Evolutionary conservation across 2,113 vertebrate species (phyloP).

Genomic region (Seriola quinqueradiata): DNA sequence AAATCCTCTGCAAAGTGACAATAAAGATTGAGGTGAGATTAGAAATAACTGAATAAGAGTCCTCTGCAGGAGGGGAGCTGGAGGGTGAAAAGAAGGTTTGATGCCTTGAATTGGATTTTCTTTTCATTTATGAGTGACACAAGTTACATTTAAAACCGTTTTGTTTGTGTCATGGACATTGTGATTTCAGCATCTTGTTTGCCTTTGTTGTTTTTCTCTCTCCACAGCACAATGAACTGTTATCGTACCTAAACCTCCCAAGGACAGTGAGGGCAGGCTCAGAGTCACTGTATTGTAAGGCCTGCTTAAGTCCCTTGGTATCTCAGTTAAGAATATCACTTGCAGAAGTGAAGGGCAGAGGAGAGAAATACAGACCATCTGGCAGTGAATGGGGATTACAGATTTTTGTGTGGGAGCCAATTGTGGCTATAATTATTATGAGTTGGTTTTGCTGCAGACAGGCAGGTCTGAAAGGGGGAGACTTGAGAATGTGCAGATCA

Average conservation of each 20-base stretch:
- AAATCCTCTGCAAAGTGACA: slow-evolving; percentile 47
- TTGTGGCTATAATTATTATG: slow-evolving; percentile 60
- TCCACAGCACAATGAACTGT: slow-evolving; percentile 43
- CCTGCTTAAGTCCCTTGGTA: slow-evolving; percentile 58
- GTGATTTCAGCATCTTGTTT: slow-evolving; percentile 40
- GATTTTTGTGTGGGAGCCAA: slow-evolving; percentile 53
- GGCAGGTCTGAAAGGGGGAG: slow-evolving; percentile 24
- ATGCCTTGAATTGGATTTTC: slow-evolving; percentile 42
- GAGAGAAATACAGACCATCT: slow-evolving; percentile 44
- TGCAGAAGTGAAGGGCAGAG: slow-evolving; percentile 57
- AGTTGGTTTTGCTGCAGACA: slow-evolving; percentile 56
- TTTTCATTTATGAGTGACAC: slow-evolving; percentile 36
- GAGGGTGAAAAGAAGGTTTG: slow-evolving; percentile 5
- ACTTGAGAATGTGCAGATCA: slow-evolving; percentile 21
- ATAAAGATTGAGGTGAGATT: slow-evolving; percentile 43
- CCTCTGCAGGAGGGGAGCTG: slow-evolving; percentile 12
- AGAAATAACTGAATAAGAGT: slow-evolving; percentile 60
- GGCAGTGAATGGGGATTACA: slow-evolving; percentile 60
- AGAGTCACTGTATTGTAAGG: slow-evolving; percentile 47
- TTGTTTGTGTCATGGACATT: slow-evolving; percentile 36
- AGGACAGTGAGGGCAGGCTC: slow-evolving; percentile 49
- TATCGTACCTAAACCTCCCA: slow-evolving; percentile 59
- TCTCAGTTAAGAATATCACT: slow-evolving; percentile 63
- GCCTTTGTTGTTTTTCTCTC: slow-evolving; percentile 52
- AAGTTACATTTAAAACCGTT: slow-evolving; percentile 16